Percentiles rank a stretch among this genome's conserved stretches.
Conservation (phyloP, 2,113 vertebrate genomes). For the Aramus guarauna region DNA sequence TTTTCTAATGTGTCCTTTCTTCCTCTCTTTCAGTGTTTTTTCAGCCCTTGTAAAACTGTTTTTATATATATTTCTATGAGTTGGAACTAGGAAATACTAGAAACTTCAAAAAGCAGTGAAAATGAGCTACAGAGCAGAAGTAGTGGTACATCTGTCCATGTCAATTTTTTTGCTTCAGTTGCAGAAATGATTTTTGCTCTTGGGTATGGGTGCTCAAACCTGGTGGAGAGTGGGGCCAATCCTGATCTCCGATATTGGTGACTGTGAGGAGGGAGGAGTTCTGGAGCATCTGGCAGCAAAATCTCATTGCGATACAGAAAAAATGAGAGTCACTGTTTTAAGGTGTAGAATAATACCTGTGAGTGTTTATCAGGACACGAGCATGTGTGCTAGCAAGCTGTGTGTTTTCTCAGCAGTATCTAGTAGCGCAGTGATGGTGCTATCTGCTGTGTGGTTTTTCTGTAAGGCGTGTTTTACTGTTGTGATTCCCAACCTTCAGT, state of each 20-base stretch:
- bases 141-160: neutral
- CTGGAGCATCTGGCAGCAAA: neutral
- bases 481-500: neutral
- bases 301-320: neutral
- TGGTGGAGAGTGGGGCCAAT: neutral
- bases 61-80: neutral
- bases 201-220: neutral
- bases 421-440: neutral
- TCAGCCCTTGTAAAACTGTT: neutral
- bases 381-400: accelerated
- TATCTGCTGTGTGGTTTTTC: neutral
- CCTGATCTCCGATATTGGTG: neutral
- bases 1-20: neutral
- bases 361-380: accelerated
- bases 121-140: neutral
- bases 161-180: neutral
- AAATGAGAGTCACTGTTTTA: neutral
- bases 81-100: neutral
- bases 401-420: neutral
- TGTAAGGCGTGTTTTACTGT: neutral
- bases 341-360: accelerated
- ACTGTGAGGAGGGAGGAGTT: neutral
- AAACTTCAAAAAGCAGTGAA: neutral
- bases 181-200: neutral
- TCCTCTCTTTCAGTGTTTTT: neutral